Evolutionary conservation across 2,888 invertebrate genomes (phyloP), one percentile per base, ranked within the genome.

Genomic region (Tetheella fluctuosa): DNA sequence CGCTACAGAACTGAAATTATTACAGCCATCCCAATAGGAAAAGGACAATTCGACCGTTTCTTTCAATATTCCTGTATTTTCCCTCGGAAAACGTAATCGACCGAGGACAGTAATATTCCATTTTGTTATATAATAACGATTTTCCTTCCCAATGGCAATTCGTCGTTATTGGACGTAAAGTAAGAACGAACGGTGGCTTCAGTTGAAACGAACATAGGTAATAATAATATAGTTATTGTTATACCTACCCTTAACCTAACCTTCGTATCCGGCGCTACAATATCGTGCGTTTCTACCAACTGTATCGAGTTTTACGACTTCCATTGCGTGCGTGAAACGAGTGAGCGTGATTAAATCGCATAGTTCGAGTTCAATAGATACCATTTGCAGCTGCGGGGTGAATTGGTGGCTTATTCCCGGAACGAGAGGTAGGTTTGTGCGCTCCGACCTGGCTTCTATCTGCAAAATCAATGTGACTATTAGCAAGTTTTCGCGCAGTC

Each of bases 381-480:
- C 23, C 63, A 59, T 64, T 74, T 69, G 70, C 60, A 70, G 70
- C 67, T 74, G 73, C 77, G 67, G 67, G 63, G 71, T 71, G 69
- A 73, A 74, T 70, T 73, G 71, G 68, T 71, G 69, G 69, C 70
- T 64, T 74, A 73, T 73, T 80, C 73, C 73, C 70, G 76, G 79
- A 79, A 79, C 74, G 72, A 77, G 84, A 84, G 89, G 90, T 89
- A 86, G 87, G 86, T 88, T 88, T 84, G 88, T 85, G 83, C 84
- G 84, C 85, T 85, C 88, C 89, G 89, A 91, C 91, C 91, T 91
- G 91, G 87, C 89, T 90, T 89, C 91, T 91, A 93, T 93, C 92
- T 92, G 92, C 93, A 93, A 93, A 93, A 93, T 93, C 93, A 93
- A 93, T 93, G 93, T 91, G 91, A 77, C 91, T 81, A 93, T 93